Evolutionary conservation across 2,888 invertebrate species (phyloP), one percentile per base, ranked within the genome.

Genomic region (Tinea pellionella): DNA sequence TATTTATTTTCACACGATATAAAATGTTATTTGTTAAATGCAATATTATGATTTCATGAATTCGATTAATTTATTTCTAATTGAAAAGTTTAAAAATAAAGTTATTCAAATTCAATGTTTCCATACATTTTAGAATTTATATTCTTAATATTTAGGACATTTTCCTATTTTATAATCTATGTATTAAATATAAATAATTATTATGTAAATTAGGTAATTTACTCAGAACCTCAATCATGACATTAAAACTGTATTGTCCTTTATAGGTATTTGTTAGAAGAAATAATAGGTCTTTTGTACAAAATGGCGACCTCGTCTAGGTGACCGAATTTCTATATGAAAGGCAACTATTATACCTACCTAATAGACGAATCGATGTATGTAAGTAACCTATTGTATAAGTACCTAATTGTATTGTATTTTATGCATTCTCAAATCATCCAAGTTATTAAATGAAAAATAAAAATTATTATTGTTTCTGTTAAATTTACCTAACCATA

Each of bases 251-350:
- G 13, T 57, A 57, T 53, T 57, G 57, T 32, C 57, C 30, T 8
- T 55, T 18, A n/a, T n/a, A n/a, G n/a, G n/a, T n/a, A 29, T 18
- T 29, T 32, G 15, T 57, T 57, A 78, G 77, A 61, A 60, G 61
- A 61, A 62, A 60, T 24, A 73, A 71, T 77, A 81, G 80, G 74
- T 77, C 78, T 80, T 80, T 85, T 84, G 82, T 86, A 85, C 80
- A 85, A 83, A 62, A 74, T 74, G 78, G 78, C 77, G 77, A 80
- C 87, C 87, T 87, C 87, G 77, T 87, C 87, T 87, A 86, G 86
- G 81, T 77, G 69, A 80, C 85, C 86, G 86, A 88, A 88, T 86
- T 87, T 59, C 29, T 59, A 59, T 18, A 7, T 19, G 43, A 63
- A 61, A 53, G 30, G 59, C 53, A 30, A 29, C 60, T 53, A 56